These are phyloP conservation scores for Lymantria dispar DNA, from an alignment of 2,888 invertebrate species.

Conservation along the genomic window DNA sequence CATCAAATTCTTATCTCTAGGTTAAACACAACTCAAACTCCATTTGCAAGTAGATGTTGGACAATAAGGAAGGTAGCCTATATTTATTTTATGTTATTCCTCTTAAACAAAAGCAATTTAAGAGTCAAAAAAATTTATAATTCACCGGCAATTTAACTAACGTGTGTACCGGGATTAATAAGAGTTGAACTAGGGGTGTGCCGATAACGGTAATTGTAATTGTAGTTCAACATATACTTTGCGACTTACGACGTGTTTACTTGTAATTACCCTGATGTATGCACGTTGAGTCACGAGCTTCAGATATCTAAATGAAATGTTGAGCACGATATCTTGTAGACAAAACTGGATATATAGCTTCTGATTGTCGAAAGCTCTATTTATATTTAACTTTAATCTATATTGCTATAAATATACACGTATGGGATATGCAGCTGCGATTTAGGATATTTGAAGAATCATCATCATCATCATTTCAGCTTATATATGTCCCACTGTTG, in stretches of 20 bases:
- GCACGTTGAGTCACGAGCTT: conserved; percentile 4
- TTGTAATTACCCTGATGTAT: conserved; percentile 7
- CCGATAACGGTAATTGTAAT: conserved; percentile 36
- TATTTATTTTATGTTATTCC: neutral
- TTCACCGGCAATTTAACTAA: neutral
- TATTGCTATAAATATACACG: too few species aligned
- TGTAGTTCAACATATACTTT: conserved; percentile 13
- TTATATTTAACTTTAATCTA: neutral
- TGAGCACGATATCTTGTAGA: neutral
- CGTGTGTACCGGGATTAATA: conserved; percentile 13
- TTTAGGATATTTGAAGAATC: too few species aligned
- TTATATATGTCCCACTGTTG: too few species aligned
- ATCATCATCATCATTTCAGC: too few species aligned
- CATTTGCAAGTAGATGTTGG: too few species aligned
- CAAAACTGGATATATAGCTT: neutral
- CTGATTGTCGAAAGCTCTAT: too few species aligned
- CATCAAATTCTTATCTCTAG: too few species aligned
- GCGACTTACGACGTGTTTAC: conserved; percentile 9
- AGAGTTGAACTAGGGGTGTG: conserved; percentile 25
- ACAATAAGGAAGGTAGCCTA: too few species aligned
- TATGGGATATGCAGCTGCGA: too few species aligned
- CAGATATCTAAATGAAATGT: neutral
- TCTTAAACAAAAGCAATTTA: neutral
- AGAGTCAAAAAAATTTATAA: neutral
- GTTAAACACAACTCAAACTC: too few species aligned